Percentiles rank a stretch among this genome's conserved stretches.
Evolutionary conservation across 2,888 invertebrate species (phyloP).

Genomic region (Craniophora ligustri): DNA sequence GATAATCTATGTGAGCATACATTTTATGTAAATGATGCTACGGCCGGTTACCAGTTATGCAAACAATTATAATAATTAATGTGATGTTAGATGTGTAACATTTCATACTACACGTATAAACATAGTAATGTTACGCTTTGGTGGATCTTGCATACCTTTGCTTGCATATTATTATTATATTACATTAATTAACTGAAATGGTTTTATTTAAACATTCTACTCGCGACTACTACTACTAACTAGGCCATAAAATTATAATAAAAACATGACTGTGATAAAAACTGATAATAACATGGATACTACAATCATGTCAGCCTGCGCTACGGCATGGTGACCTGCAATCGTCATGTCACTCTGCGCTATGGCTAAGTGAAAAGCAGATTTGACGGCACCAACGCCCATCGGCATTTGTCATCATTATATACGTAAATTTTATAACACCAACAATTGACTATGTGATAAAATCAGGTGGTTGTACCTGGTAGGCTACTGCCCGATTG

Average conservation of each 20-base stretch:
- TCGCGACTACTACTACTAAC: background rate
- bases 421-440: too few species aligned
- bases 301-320: too few species aligned
- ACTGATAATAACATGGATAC: too few species aligned
- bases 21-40: background rate
- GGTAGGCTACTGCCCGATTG: too few species aligned
- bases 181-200: background rate
- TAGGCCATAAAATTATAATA: background rate
- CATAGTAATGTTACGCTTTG: conserved; percentile 9
- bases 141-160: conserved; percentile 24
- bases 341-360: too few species aligned
- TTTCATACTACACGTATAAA: conserved; percentile 9
- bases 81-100: conserved; percentile 15
- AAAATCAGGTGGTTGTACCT: too few species aligned
- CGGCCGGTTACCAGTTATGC: background rate
- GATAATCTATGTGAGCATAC: background rate
- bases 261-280: background rate
- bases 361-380: too few species aligned
- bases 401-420: too few species aligned
- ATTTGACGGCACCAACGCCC: too few species aligned
- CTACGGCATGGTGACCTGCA: too few species aligned
- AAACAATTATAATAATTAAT: conserved; percentile 13
- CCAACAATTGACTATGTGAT: too few species aligned
- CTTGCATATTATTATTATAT: background rate
- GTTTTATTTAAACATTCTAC: too few species aligned